Evolutionary conservation across 2,888 invertebrate genomes (phyloP).

Genomic region (Hirtodrosophila duncani): DNA sequence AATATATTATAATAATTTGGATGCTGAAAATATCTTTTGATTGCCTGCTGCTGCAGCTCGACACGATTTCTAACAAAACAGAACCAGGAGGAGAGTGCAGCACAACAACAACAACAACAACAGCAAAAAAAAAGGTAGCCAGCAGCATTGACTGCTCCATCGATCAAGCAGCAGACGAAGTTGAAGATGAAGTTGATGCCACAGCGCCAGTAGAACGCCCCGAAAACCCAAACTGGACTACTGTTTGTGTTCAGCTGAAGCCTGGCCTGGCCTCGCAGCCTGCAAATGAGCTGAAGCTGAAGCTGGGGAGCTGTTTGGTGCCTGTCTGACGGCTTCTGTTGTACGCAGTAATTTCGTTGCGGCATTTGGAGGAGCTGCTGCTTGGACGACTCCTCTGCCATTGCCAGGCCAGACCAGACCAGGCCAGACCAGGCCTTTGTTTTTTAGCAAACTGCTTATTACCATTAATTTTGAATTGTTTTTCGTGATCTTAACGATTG

Average conservation of each 20-base stretch:
- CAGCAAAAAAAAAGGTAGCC: conserved; percentile 19
- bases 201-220: conserved; percentile 56
- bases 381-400: conserved; percentile 15
- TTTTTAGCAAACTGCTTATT: conserved; percentile 74
- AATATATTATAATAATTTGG: conserved; percentile 77
- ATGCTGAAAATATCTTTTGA: conserved; percentile 75
- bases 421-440: background rate
- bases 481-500: conserved; percentile 79
- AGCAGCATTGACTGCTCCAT: conserved; percentile 32
- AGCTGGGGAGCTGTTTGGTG: conserved; percentile 12
- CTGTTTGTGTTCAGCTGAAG: conserved; percentile 30
- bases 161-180: conserved; percentile 42
- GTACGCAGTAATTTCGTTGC: conserved; percentile 78
- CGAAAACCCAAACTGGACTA: conserved; percentile 34
- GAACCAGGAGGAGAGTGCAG: conserved; percentile 18
- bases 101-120: conserved; percentile 20
- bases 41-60: conserved; percentile 55
- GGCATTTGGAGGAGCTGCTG: conserved; percentile 34
- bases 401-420: background rate
- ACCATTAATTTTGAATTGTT: conserved; percentile 78
- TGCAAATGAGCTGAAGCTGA: conserved; percentile 54
- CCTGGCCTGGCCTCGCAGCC: conserved; percentile 21
- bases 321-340: conserved; percentile 77
- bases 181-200: conserved; percentile 3
- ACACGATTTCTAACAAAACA: conserved; percentile 53